phyloP scores from a whole-genome alignment of 2,888 invertebrate genomes.

The Zhuqinia jingwanae region DNA sequence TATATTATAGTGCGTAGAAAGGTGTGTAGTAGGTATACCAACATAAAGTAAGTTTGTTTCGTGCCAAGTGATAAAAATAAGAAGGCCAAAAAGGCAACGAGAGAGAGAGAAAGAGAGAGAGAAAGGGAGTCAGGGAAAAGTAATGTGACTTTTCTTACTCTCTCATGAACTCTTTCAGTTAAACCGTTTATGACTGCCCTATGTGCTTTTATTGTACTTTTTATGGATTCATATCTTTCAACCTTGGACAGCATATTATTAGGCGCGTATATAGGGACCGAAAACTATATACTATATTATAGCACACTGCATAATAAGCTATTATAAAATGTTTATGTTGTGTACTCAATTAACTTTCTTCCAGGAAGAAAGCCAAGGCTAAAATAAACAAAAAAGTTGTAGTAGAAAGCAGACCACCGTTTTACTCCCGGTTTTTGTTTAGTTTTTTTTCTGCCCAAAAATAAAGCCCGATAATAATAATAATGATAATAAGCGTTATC shows the following conservation, averaged over 20 bases:
- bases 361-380: no score
- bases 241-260: no score
- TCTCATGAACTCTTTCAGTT: slow-evolving; percentile 30
- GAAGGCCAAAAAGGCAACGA: slow-evolving; percentile 41
- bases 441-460: no score
- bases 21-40: not conserved
- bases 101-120: slow-evolving; percentile 5
- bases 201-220: slow-evolving; percentile 18
- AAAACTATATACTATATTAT: no score
- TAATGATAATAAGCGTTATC: no score
- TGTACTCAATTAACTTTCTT: no score
- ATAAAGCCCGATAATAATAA: no score
- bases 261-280: no score
- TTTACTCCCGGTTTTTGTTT: no score
- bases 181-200: slow-evolving; percentile 25
- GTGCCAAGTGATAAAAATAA: slow-evolving; percentile 44
- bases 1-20: slow-evolving; percentile 6
- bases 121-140: slow-evolving; percentile 13
- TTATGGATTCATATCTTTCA: slow-evolving; percentile 31
- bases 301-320: not conserved
- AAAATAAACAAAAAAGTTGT: no score
- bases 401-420: no score
- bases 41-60: not conserved
- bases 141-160: slow-evolving; percentile 46
- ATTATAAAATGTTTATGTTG: not conserved